Conservation (phyloP, 2,113 vertebrate genomes). For the Hucho hucho region DNA sequence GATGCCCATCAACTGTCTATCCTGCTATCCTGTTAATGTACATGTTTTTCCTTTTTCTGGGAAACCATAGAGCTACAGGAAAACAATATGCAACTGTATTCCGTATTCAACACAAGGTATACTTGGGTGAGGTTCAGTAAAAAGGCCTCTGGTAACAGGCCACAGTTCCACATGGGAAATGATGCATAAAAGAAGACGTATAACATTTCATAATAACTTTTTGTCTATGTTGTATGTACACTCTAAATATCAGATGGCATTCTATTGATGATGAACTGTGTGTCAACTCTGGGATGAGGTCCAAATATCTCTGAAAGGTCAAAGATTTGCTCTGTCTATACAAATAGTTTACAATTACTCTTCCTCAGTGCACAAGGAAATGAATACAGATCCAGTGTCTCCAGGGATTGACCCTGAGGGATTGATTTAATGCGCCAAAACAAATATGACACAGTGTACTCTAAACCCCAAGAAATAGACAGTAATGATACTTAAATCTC, state of each 20-base stretch:
- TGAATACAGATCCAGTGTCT: constrained; percentile 29
- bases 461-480: constrained; percentile 9
- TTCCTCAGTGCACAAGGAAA: constrained; percentile 35
- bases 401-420: constrained; percentile 22
- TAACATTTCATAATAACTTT: constrained; percentile 22
- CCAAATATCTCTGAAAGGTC: constrained; percentile 62
- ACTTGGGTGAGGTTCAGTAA: neutral
- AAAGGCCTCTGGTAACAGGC: constrained; percentile 44
- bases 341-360: constrained; percentile 53
- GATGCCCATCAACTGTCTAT: too few relatives aligned
- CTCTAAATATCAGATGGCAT: constrained; percentile 49
- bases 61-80: neutral
- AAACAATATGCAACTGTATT: neutral
- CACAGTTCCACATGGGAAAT: constrained; percentile 48
- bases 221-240: constrained; percentile 46
- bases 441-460: constrained; percentile 32
- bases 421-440: constrained; percentile 40
- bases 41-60: too few relatives aligned
- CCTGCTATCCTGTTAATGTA: too few relatives aligned
- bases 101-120: constrained; percentile 20
- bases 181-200: constrained; percentile 34
- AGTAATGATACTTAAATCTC: neutral
- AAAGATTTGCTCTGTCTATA: constrained; percentile 58
- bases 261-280: constrained; percentile 47
- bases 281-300: constrained; percentile 43